Evolutionary conservation across 2,113 vertebrate species (phyloP), one percentile per base, ranked within the genome.

Genomic region (Halichoeres trimaculatus): DNA sequence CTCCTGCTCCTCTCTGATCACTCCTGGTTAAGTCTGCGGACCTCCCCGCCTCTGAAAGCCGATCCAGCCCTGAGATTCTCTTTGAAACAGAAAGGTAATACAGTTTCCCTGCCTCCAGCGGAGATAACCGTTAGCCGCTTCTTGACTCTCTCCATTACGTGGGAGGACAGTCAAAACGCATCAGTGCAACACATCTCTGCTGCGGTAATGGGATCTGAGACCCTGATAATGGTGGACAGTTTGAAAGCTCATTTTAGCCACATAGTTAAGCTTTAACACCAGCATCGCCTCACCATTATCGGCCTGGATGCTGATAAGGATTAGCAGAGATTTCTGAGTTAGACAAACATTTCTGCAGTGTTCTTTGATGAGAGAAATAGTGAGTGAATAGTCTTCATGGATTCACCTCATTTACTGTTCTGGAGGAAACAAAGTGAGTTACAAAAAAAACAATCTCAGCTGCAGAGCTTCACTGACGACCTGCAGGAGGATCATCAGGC

Each of bases 61-160:
- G 88, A 93, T 83, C 70, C 83, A 78, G 70, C 70, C 1, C 60
- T 38, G 69, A 58, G 76, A 78, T 80, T 86, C 83, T 54, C 76
- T 86, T 90, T 89, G 85, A 90, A 88, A 88, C 86, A 67, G 86
- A 76, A 88, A 91, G 81, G 72, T 78, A 90, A 90, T 85, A 85
- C 81, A 24, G 68, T 71, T 70, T 48, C 47, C 68, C 64, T 41
- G 84, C 89, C 84, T 75, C 45, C 4, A 90, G 87, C 80, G 7
- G 22, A 63, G 85, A 78, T 83, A 87, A 84, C 79, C 74, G 55
- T 83, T 75, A 63, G 67, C 47, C 24, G 45, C 78, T 87, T 57
- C 66, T 85, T 67, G 69, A 69, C 74, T 77, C 60, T 77, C 59
- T 77, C 64, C 73, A 63, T 76, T 64, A 63, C 74, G 80, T 76